Conservation (phyloP, 2,888 invertebrate genomes). For the Trachelus troglodyta region DNA sequence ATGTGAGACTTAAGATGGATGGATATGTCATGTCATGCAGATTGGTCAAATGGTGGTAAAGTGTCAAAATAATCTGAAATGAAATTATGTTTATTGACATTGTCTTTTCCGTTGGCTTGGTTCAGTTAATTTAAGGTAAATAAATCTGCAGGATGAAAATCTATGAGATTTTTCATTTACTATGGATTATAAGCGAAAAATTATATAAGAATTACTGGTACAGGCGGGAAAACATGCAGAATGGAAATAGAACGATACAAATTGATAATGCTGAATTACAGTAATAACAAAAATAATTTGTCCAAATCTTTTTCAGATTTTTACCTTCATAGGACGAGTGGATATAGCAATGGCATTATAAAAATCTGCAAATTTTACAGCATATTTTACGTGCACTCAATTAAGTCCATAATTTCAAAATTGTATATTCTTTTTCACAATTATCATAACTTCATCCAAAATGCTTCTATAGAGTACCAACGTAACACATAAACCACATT, state of each 20-base stretch:
- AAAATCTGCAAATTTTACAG: neutral
- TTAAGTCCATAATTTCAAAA: neutral
- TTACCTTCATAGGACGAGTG: neutral
- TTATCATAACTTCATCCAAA: neutral
- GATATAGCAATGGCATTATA: neutral
- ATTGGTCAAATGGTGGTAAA: neutral
- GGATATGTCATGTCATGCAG: neutral
- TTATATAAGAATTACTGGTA: neutral
- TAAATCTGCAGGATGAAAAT: neutral
- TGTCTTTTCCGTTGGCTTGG: neutral
- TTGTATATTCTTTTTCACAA: neutral
- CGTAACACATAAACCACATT: neutral
- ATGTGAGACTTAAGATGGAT: neutral
- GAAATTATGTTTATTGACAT: neutral
- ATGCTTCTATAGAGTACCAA: neutral
- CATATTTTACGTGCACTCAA: neutral
- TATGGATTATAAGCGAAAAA: neutral
- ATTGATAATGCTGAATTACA: neutral
- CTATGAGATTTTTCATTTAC: neutral
- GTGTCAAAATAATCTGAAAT: slow-evolving; percentile 16
- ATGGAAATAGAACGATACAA: neutral
- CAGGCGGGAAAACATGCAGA: neutral
- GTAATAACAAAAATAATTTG: neutral
- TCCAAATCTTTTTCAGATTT: neutral
- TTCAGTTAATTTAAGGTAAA: neutral